phyloP scores from a whole-genome alignment of 37 sponge, comb jelly and placozoan species.

The Theonella swinhoei region DNA sequence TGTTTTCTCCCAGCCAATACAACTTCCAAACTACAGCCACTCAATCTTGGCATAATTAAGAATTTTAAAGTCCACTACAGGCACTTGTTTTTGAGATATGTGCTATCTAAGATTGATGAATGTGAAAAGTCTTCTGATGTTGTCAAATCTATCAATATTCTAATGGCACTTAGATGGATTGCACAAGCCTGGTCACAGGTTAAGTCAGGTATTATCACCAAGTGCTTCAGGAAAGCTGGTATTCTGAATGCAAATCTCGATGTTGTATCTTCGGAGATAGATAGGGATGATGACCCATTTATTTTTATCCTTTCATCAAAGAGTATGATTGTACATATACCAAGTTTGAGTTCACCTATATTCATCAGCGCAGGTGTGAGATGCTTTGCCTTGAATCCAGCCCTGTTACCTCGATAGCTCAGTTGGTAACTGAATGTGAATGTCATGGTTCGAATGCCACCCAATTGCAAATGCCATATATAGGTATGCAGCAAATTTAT shows the following conservation, averaged over 20 bases:
- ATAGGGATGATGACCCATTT: conserved; percentile 5
- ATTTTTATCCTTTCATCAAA: too few relatives aligned
- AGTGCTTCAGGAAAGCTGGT: conserved; percentile 72
- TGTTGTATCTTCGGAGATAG: neutral
- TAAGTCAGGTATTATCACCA: conserved; percentile 35
- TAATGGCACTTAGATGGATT: conserved; percentile 64
- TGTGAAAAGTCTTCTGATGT: conserved; percentile 32
- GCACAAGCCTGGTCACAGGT: conserved; percentile 58
- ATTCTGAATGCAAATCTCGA: conserved; percentile 36
- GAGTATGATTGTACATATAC: too few relatives aligned
- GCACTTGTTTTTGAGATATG: conserved; percentile 30
- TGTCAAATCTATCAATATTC: conserved; percentile 37
- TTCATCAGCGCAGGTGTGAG: too few relatives aligned
- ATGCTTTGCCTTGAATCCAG: too few relatives aligned
- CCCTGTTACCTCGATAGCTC: too few relatives aligned
- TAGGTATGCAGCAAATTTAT: too few relatives aligned
- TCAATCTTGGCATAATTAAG: conserved; percentile 59
- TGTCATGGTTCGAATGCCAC: too few relatives aligned
- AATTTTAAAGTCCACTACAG: conserved; percentile 48
- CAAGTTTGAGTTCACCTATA: too few relatives aligned
- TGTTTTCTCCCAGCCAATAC: conserved; percentile 64
- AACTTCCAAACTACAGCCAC: conserved; percentile 62
- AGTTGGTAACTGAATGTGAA: too few relatives aligned
- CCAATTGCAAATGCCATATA: too few relatives aligned
- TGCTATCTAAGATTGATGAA: conserved; percentile 64